Percentiles rank a stretch among this genome's conserved stretches.
phyloP scores from a whole-genome alignment of 2,888 invertebrate genomes.

The Aspidiotus rigidus region DNA sequence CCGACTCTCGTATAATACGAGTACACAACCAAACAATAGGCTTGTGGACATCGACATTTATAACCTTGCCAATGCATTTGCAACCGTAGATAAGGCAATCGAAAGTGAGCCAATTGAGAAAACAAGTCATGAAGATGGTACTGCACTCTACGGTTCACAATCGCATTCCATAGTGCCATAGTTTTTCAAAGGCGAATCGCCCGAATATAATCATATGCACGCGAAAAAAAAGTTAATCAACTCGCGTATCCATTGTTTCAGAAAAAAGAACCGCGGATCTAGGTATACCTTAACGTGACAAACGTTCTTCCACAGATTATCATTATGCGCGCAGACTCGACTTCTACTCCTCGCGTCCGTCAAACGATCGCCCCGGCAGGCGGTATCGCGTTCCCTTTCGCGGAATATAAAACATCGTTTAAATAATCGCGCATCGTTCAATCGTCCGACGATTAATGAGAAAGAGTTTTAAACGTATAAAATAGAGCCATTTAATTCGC shows the following conservation, averaged over 20 bases:
- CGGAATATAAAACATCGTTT: neutral
- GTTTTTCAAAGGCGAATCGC: neutral
- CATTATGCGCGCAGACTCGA: neutral
- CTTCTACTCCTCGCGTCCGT: neutral
- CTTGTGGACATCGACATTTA: neutral
- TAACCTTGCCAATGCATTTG: neutral
- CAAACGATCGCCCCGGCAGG: neutral
- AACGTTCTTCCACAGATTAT: neutral
- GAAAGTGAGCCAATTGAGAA: slow-evolving; percentile 2
- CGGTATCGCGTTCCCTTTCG: neutral
- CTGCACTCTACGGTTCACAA: neutral
- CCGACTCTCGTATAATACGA: neutral
- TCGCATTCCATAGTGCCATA: neutral
- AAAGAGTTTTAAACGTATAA: neutral
- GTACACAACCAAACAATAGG: neutral
- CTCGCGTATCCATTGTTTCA: neutral
- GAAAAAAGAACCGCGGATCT: neutral
- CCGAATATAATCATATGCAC: neutral
- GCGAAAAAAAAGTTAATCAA: slow-evolving; percentile 1
- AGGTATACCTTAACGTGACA: neutral
- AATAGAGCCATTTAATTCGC: neutral
- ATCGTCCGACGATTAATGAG: slow-evolving; percentile 1
- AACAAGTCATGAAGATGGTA: slow-evolving; percentile 2
- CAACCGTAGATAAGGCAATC: neutral
- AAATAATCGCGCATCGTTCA: neutral